Evolutionary conservation across 2,888 invertebrate genomes (phyloP), one percentile per base, ranked within the genome.

Genomic region (Lysandra coridon): DNA sequence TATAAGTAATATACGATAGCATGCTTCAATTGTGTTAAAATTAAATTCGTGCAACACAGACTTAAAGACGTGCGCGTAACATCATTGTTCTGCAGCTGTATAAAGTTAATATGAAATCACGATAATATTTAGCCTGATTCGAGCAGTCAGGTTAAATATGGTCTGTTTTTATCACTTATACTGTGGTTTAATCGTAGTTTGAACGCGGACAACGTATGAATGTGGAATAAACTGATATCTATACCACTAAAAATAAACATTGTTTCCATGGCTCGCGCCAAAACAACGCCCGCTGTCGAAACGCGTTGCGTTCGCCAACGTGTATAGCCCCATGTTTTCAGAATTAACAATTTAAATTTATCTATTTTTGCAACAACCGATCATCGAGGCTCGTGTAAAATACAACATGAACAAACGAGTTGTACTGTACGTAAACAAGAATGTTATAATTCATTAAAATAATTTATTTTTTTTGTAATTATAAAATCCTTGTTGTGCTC

Each of bases 341-440:
- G 37, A 37, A 69, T 69, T 37, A 69, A 69, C 69, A 69, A 69
- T 69, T 69, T 69, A 37, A 69, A 69, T 69, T 69, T 69, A 69
- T 69, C 33, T 69, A 69, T 69, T 69, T 69, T 69, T 69, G 14
- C 69, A 37, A 37, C 69, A 69, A 69, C 69, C 69, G 64, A 69
- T 69, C 30, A 69, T 23, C 64, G 64, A 12, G 1, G 33, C 37
- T 69, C 6, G 14, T 69, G 69, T 69, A 37, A 69, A 69, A 69
- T 69, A 69, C 37, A 69, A 69, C 69, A 69, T 37, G 33, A 69
- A 69, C 69, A 1, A 37, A 4, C 69, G 69, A 33, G 69, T 69
- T 33, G 5, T 69, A 14, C 12, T 1, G 30, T 69, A 10, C 23
- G 23, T 62, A 23, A 62, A 62, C 57, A 57, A 57, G 57, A 64